Evolutionary conservation across 1,140 invertebrate genomes (phyloP), one percentile per base, ranked within the genome.

Genomic region (Phortica variegata): DNA sequence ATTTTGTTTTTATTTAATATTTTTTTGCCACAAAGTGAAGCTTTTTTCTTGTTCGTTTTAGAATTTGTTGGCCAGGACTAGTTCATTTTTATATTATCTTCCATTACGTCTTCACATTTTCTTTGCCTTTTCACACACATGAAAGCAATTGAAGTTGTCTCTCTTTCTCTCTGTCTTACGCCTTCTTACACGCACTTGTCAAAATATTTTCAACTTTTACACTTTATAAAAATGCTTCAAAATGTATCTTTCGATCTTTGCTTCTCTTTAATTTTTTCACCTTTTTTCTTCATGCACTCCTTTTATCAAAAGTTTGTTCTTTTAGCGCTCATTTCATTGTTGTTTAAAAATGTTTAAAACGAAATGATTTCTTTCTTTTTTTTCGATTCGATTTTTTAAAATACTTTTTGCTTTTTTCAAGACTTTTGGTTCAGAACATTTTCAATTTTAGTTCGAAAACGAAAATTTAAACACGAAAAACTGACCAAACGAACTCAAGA

Each of bases 21-120:
- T n/a, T 48, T 56, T 51, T 60, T 66, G 56, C 58, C 61, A 58
- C 61, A 58, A 65, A 65, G 65, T 65, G 61, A 65, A 65, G 58
- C 65, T 50, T 65, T 61, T 58, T 61, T 50, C 33, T 54, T 63
- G n/a, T n/a, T n/a, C n/a, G n/a, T n/a, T n/a, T n/a, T n/a, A n/a
- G n/a, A n/a, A n/a, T n/a, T n/a, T n/a, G n/a, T n/a, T n/a, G n/a
- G n/a, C n/a, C n/a, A n/a, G n/a, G n/a, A n/a, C n/a, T n/a, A n/a
- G n/a, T n/a, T n/a, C n/a, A n/a, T n/a, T n/a, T n/a, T n/a, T n/a
- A n/a, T n/a, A n/a, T n/a, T n/a, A n/a, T n/a, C n/a, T n/a, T n/a
- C n/a, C n/a, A n/a, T n/a, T n/a, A n/a, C n/a, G n/a, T n/a, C n/a
- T n/a, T n/a, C n/a, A n/a, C n/a, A n/a, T n/a, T n/a, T n/a, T n/a